Conservation (phyloP, 2,797 vertebrate species). For the Falco novaeseelandiae region DNA sequence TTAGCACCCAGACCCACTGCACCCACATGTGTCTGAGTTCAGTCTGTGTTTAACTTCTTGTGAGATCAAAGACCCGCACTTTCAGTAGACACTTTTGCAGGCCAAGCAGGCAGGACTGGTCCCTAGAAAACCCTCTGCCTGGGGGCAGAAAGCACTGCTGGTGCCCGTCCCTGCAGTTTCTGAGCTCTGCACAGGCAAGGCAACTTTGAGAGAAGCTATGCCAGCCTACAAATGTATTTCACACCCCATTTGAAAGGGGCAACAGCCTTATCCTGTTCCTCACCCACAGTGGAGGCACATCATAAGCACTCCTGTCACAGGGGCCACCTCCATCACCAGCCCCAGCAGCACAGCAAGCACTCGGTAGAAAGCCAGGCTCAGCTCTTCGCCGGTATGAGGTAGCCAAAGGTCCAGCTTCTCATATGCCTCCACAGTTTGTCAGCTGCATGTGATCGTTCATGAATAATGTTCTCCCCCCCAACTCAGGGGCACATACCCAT, state of each 20-base stretch:
- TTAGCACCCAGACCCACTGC: not conserved
- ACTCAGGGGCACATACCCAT: not conserved
- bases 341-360: not conserved
- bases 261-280: not conserved
- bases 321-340: not conserved
- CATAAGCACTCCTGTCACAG: not conserved
- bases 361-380: not conserved
- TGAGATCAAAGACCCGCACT: not conserved
- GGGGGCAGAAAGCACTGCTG: not conserved
- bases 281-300: not conserved
- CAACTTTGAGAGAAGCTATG: not conserved
- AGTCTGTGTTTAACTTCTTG: not conserved
- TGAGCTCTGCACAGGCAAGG: not conserved
- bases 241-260: not conserved
- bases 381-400: not conserved
- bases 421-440: not conserved
- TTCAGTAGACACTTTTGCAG: not conserved
- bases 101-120: not conserved
- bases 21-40: not conserved
- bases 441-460: not conserved
- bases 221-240: not conserved
- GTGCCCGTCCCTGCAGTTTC: not conserved
- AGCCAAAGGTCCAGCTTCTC: not conserved
- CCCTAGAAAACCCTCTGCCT: not conserved
- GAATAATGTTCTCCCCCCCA: slow-evolving; percentile 19